Conservation (phyloP, 37 sponge, comb jelly and placozoan species). For the Trichoplax adhaerens region DNA sequence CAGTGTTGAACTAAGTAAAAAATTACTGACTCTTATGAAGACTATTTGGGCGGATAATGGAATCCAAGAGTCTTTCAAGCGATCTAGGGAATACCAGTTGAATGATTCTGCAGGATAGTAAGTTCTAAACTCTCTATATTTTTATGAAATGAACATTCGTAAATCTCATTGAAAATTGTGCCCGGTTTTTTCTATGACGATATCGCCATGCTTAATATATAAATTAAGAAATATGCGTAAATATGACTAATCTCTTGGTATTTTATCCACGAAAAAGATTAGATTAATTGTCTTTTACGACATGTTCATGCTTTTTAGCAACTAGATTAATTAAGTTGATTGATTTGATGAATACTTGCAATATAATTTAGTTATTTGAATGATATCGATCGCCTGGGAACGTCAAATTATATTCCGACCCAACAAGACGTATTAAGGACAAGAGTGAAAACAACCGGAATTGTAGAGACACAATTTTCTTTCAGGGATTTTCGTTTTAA, state of each 20-base stretch:
- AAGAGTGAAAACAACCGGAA: slow-evolving; percentile 72
- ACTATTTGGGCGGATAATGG: slow-evolving; percentile 55
- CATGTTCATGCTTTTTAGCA: no score
- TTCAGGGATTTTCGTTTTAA: slow-evolving; percentile 54
- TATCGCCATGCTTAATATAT: no score
- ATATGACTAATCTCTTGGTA: no score
- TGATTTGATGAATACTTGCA: no score
- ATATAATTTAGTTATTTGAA: slow-evolving; percentile 24
- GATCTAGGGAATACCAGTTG: slow-evolving; percentile 72
- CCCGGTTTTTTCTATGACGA: no score
- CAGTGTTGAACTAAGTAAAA: slow-evolving; percentile 18
- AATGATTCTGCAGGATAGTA: slow-evolving; percentile 88
- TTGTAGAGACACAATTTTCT: slow-evolving; percentile 63
- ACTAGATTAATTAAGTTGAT: no score
- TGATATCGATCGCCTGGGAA: slow-evolving; percentile 50
- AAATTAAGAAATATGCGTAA: no score
- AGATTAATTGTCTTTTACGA: no score
- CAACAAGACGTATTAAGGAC: slow-evolving; percentile 76
- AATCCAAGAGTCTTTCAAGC: slow-evolving; percentile 45
- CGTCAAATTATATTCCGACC: slow-evolving; percentile 48
- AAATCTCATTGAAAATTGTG: no score
- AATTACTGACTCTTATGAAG: slow-evolving; percentile 43
- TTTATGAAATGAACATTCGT: no score
- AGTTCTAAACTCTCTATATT: slow-evolving; percentile 4
- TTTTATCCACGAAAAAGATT: no score